Evolutionary conservation across 2,113 vertebrate genomes (phyloP).

Genomic region (Phaethornis superciliosus): DNA sequence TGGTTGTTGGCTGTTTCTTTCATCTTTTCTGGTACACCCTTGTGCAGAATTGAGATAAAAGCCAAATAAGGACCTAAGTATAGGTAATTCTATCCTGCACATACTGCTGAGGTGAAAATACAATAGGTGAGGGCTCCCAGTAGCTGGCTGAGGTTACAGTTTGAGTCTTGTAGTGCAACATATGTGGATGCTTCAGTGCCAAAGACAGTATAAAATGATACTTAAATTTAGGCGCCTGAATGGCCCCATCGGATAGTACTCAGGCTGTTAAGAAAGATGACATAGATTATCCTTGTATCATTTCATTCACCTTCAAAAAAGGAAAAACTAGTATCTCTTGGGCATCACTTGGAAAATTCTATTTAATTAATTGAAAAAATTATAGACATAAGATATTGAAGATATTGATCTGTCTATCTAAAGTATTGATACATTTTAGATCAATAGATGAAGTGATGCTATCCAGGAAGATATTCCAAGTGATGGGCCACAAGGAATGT

Average conservation of each 20-base stretch:
- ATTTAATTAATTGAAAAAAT: background rate
- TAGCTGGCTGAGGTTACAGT: background rate
- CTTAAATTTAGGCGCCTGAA: background rate
- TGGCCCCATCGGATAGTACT: background rate
- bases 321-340: background rate
- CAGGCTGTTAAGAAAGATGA: background rate
- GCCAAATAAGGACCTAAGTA: background rate
- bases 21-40: background rate
- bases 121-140: background rate
- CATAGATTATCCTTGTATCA: background rate
- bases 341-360: background rate
- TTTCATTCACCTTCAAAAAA: background rate
- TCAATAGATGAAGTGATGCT: background rate
- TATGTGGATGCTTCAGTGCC: background rate
- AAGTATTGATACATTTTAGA: background rate
- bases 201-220: background rate
- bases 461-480: background rate
- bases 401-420: background rate
- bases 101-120: background rate
- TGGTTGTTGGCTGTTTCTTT: background rate
- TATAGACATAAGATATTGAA: background rate
- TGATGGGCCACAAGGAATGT: background rate
- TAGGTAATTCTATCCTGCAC: background rate
- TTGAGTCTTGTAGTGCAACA: background rate
- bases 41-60: background rate